A percentile compares a stretch with the other conserved stretches of the same genome.
Conservation (phyloP, 1,140 invertebrate genomes). For the Antheraea pernyi region DNA sequence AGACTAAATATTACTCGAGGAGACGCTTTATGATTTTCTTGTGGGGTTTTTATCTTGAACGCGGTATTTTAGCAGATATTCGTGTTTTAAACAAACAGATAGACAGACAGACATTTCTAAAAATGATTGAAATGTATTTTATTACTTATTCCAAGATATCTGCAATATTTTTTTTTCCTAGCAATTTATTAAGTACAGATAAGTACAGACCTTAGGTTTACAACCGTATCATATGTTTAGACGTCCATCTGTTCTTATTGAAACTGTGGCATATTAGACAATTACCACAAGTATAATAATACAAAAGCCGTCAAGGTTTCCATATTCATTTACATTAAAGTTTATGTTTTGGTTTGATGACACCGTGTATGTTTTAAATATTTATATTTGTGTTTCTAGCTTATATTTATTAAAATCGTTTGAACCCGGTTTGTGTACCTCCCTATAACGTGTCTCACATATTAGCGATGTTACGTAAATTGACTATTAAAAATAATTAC, state of each 20-base stretch:
- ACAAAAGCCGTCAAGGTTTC: neutral
- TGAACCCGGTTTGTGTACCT: neutral
- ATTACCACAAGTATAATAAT: neutral
- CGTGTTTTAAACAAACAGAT: too few relatives aligned
- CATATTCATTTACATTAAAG: neutral
- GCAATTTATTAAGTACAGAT: too few relatives aligned
- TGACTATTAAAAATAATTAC: neutral
- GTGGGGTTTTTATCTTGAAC: too few relatives aligned
- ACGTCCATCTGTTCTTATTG: neutral
- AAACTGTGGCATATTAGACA: neutral
- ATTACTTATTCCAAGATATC: too few relatives aligned
- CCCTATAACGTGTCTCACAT: neutral
- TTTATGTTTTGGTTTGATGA: neutral
- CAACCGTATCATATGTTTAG: neutral
- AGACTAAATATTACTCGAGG: too few relatives aligned
- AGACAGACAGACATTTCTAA: too few relatives aligned
- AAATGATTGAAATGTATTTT: too few relatives aligned
- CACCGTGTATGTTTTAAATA: neutral
- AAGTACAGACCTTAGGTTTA: too few relatives aligned
- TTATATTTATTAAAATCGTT: neutral
- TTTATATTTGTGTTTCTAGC: neutral
- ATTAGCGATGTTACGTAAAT: neutral
- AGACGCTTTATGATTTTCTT: too few relatives aligned
- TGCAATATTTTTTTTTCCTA: too few relatives aligned
- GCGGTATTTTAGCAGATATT: too few relatives aligned